These are phyloP conservation scores for Petrocephalus sullivani DNA, from an alignment of 2,797 vertebrate species.

Conservation along the genomic window DNA sequence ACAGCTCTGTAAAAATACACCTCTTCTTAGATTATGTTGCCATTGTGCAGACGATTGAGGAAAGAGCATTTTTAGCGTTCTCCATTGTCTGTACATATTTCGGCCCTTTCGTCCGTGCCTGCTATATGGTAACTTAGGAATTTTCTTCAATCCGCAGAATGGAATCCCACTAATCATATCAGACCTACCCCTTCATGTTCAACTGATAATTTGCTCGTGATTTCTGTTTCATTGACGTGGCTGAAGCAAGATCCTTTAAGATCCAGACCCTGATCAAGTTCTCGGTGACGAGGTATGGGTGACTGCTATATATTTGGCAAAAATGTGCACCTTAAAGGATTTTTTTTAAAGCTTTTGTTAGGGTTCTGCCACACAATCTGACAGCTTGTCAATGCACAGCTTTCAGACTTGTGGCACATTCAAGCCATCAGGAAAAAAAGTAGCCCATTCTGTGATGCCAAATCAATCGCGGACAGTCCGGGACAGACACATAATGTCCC, in stretches of 20 bases:
- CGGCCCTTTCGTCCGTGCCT: not conserved
- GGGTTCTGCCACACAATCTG: not conserved
- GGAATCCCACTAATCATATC: slow-evolving; percentile 28
- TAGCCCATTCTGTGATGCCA: slow-evolving; percentile 62
- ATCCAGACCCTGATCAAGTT: not conserved
- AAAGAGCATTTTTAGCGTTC: slow-evolving; percentile 15
- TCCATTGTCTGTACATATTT: not conserved
- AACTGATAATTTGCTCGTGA: not conserved
- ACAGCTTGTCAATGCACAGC: not conserved
- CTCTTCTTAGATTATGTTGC: slow-evolving; percentile 41
- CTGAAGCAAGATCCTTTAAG: not conserved
- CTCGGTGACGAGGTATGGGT: not conserved
- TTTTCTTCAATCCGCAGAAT: slow-evolving; percentile 34
- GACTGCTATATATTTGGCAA: not conserved
- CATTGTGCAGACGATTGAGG: slow-evolving; percentile 19
- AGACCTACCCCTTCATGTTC: slow-evolving; percentile 22
- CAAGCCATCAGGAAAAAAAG: not conserved
- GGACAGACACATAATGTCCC: slow-evolving; percentile 65
- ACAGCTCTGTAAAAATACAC: slow-evolving; percentile 32
- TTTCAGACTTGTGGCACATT: not conserved
- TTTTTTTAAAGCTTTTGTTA: not conserved
- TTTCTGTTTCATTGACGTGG: not conserved
- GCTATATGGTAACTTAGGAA: not conserved
- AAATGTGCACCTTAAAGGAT: not conserved
- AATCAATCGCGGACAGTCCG: slow-evolving; percentile 59